These are phyloP conservation scores for Tenthredo livida DNA, from an alignment of 2,888 invertebrate species.

Conservation along the genomic window DNA sequence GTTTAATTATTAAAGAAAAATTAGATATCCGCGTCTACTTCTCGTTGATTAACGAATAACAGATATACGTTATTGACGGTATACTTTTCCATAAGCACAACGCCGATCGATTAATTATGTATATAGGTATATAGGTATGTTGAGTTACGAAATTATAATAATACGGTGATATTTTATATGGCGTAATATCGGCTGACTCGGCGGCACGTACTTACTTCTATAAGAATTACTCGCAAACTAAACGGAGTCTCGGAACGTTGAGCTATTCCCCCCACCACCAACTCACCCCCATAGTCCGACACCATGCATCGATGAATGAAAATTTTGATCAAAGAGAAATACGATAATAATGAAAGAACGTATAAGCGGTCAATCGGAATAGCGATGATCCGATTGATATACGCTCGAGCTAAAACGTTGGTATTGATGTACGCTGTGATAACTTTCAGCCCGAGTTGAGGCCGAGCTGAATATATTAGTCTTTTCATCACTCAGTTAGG, in stretches of 20 bases:
- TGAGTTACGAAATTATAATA: slow-evolving; percentile 2
- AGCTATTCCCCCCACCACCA: background rate
- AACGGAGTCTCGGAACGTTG: background rate
- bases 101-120: slow-evolving; percentile 24
- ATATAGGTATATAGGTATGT: background rate
- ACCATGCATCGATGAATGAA: slow-evolving; percentile 40
- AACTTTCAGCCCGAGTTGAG: slow-evolving; percentile 6
- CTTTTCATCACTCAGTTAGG: background rate
- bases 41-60: background rate
- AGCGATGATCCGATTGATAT: background rate
- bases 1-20: background rate
- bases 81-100: background rate
- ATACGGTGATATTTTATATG: background rate
- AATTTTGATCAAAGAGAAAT: slow-evolving; percentile 2
- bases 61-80: background rate
- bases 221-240: slow-evolving; percentile 18
- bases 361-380: slow-evolving; percentile 4
- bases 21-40: background rate
- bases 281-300: background rate
- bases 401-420: slow-evolving; percentile 15
- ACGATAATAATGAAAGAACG: background rate
- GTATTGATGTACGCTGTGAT: slow-evolving; percentile 27
- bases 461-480: slow-evolving; percentile 9
- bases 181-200: slow-evolving; percentile 21
- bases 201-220: background rate